These are phyloP conservation scores for Sebastes hopkinsi DNA, from an alignment of 2,797 vertebrate genomes.

Conservation along the genomic window DNA sequence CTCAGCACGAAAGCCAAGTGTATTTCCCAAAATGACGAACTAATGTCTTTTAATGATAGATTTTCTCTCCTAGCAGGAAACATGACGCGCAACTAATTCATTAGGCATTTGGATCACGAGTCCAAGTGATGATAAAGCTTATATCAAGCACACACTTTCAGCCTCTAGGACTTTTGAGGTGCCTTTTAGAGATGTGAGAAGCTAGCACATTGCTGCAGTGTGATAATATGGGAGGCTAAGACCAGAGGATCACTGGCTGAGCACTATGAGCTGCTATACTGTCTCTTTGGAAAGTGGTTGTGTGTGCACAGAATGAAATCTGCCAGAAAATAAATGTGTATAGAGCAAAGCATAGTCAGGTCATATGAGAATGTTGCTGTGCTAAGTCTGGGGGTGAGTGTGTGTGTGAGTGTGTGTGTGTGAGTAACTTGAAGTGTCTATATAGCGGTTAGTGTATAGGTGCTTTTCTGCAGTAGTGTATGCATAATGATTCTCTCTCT, in stretches of 20 bases:
- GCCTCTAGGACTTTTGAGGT: background rate
- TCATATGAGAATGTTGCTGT: background rate
- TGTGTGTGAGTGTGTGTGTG: background rate
- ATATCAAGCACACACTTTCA: background rate
- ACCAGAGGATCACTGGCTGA: conserved; percentile 35
- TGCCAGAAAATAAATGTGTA: conserved; percentile 23
- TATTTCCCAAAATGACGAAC: conserved; percentile 10
- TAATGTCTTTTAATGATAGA: background rate
- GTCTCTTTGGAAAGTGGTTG: conserved; percentile 29
- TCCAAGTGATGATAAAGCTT: background rate
- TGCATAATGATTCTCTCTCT: conserved; percentile 54
- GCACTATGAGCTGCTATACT: conserved; percentile 21
- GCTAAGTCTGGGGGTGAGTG: background rate
- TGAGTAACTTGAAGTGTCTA: conserved; percentile 13
- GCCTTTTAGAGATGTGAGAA: conserved; percentile 6
- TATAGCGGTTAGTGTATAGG: conserved; percentile 25
- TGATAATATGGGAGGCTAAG: conserved; percentile 29
- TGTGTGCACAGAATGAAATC: conserved; percentile 47
- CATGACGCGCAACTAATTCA: conserved; percentile 10
- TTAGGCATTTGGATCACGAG: background rate
- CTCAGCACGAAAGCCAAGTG: background rate
- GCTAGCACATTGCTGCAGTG: background rate
- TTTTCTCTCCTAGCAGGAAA: conserved; percentile 4
- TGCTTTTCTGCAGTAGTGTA: conserved; percentile 31
- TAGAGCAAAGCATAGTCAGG: background rate